Evolutionary conservation across 2,888 invertebrate species (phyloP).

Genomic region (Drosophila fungiperda): DNA sequence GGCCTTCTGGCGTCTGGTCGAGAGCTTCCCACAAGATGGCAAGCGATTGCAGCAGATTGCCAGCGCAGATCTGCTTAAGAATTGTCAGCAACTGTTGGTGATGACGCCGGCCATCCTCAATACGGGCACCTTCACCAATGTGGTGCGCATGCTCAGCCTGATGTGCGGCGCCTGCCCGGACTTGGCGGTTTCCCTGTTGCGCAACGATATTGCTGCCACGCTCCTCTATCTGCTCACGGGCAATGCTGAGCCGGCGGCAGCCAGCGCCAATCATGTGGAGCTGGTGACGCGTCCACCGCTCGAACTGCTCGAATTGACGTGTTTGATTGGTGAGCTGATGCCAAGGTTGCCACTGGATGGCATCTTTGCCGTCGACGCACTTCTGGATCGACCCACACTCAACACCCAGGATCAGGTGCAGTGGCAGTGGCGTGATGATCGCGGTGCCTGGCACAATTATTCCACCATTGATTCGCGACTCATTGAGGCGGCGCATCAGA

Average conservation of each 20-base stretch:
- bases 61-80: slow-evolving; percentile 93
- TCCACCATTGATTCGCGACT: slow-evolving; percentile 96
- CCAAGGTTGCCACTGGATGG: slow-evolving; percentile 97
- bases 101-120: slow-evolving; percentile 98
- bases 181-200: slow-evolving; percentile 94
- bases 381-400: slow-evolving; percentile 91
- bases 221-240: slow-evolving; percentile 97
- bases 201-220: slow-evolving; percentile 98
- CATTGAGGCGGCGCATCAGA: slow-evolving; percentile 97
- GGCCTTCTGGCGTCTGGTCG: slow-evolving; percentile 97
- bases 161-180: slow-evolving; percentile 98
- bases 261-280: slow-evolving; percentile 88
- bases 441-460: slow-evolving; percentile 97
- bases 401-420: slow-evolving; percentile 91
- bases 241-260: slow-evolving; percentile 87
- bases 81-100: slow-evolving; percentile 95
- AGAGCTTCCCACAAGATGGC: slow-evolving; percentile 97
- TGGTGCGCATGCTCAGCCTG: slow-evolving; percentile 97
- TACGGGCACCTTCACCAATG: slow-evolving; percentile 97
- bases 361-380: slow-evolving; percentile 96
- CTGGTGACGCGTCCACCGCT: slow-evolving; percentile 96
- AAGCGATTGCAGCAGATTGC: slow-evolving; percentile 97
- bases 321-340: slow-evolving; percentile 98
- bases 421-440: slow-evolving; percentile 99
- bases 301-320: slow-evolving; percentile 98